Evolutionary conservation across 2,888 invertebrate species (phyloP), one percentile per base, ranked within the genome.

Genomic region (Steromphala cineraria): DNA sequence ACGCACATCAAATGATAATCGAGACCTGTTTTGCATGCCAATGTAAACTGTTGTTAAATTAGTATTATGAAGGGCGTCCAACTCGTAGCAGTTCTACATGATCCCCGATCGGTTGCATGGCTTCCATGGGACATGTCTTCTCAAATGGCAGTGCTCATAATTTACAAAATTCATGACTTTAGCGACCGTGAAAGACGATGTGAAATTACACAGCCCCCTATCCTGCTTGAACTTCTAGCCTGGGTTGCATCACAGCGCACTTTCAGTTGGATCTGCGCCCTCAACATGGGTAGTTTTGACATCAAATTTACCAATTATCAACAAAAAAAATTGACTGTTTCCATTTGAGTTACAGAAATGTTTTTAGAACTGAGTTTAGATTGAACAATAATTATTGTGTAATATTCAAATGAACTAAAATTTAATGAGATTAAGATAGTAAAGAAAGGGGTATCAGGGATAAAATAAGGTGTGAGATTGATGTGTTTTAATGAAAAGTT

Each of bases 11-110:
- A 71, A 71, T 71, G 71, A 71, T 71, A 71, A 71, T 71, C 36
- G 71, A 36, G 71, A 71, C 71, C 71, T 71, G 71, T 71, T 71
- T 71, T 71, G 71, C 71, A 71, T 71, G 40, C 71, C 71, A 71
- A 71, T 71, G 71, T 71, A 71, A 71, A 71, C 71, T 36, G 71
- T 71, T 40, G 31, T 71, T 31, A 71, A 71, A 71, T 71, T 71
- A 71, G 71, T 71, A 36, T 71, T 71, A 71, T 71, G 71, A 71
- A 36, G 19, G 71, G 36, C 36, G n/a, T 71, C 71, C 36, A 36
- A 71, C 71, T 71, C 28, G n/a, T n/a, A 71, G 71, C 71, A 71
- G 40, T 71, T 71, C 15, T 71, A 71, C 8, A 19, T 31, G 71
- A 71, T 71, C 71, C 71, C 71, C n/a, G 19, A 31, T 71, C 71